A percentile compares a stretch with the other conserved stretches of the same genome.
Conservation (phyloP, 1,140 invertebrate species). For the Hyles euphorbiae region DNA sequence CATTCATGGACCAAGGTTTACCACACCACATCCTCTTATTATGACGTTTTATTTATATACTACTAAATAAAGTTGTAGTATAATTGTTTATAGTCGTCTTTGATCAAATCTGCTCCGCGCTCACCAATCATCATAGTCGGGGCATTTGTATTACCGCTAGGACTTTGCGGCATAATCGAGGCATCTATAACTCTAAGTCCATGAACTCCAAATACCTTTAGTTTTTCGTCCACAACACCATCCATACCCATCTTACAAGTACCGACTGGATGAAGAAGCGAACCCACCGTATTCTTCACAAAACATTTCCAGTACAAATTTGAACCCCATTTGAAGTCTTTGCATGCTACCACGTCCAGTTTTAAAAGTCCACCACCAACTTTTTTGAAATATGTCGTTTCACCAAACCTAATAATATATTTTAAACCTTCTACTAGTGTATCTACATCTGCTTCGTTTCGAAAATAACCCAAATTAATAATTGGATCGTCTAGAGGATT, state of each 20-base stretch:
- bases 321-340: constrained; percentile 73
- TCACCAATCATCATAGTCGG: constrained; percentile 79
- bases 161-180: constrained; percentile 81
- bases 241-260: constrained; percentile 88
- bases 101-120: constrained; percentile 77
- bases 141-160: constrained; percentile 77
- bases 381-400: constrained; percentile 50
- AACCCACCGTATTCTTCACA: constrained; percentile 80
- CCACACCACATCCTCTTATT: too few relatives aligned
- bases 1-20: too few relatives aligned
- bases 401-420: constrained; percentile 38
- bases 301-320: constrained; percentile 85
- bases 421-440: constrained; percentile 60
- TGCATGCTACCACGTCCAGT: constrained; percentile 72
- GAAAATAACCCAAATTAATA: constrained; percentile 79
- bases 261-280: constrained; percentile 89
- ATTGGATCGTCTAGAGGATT: constrained; percentile 79
- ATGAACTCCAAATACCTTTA: constrained; percentile 80
- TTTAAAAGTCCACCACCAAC: constrained; percentile 42
- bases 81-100: constrained; percentile 63
- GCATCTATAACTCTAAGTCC: constrained; percentile 84
- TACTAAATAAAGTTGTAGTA: neutral
- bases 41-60: too few relatives aligned
- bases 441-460: constrained; percentile 65
- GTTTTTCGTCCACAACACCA: constrained; percentile 79